Percentiles rank a stretch among this genome's conserved stretches.
Conservation (phyloP, 2,888 invertebrate genomes). For the Cactoblastis cactorum region DNA sequence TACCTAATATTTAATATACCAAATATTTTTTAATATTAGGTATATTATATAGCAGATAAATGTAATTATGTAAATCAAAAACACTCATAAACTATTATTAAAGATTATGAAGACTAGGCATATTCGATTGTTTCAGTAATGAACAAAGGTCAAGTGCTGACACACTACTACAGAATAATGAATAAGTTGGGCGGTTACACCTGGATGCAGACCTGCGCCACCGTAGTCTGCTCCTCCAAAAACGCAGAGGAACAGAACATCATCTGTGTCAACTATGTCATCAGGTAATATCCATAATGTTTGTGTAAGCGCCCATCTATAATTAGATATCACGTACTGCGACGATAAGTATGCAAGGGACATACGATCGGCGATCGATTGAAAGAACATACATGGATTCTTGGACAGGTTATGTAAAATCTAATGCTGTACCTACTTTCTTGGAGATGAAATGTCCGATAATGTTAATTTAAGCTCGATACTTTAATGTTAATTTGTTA, state of each 20-base stretch:
- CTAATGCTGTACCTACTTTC: neutral
- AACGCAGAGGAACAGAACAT: conserved; percentile 98
- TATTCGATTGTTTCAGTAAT: conserved; percentile 86
- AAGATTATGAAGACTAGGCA: too few species aligned
- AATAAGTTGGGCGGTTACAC: conserved; percentile 97
- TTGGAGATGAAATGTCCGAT: neutral
- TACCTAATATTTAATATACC: too few species aligned
- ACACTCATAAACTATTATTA: neutral
- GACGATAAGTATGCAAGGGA: conserved; percentile 4
- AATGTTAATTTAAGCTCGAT: neutral
- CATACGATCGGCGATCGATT: conserved; percentile 2
- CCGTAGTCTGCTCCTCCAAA: conserved; percentile 96
- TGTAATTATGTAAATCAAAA: too few species aligned
- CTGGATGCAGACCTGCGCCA: conserved; percentile 98
- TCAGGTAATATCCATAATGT: conserved; percentile 82
- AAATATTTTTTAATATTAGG: too few species aligned
- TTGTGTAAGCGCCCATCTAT: conserved; percentile 1
- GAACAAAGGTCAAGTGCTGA: conserved; percentile 97
- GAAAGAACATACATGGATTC: conserved; percentile 2
- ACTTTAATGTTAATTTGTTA: neutral
- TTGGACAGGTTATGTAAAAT: conserved; percentile 1
- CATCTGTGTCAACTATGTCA: conserved; percentile 97
- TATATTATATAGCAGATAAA: too few species aligned
- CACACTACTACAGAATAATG: conserved; percentile 97
- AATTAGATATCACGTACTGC: conserved; percentile 9